These are phyloP conservation scores for Drosophila parvula DNA, from an alignment of 1,140 invertebrate species.

Conservation along the genomic window DNA sequence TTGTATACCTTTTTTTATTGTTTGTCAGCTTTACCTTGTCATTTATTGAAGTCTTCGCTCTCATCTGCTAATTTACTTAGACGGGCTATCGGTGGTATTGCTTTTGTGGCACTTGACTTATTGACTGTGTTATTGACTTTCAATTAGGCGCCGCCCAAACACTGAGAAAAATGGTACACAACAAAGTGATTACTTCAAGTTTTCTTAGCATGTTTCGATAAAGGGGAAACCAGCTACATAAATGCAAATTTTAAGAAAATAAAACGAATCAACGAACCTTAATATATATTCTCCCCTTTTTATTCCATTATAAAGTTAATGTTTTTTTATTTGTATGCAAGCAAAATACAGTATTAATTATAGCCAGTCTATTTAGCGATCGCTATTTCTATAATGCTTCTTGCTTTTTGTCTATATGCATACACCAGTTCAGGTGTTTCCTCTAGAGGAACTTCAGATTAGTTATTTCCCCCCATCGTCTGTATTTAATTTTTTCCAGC, in stretches of 20 bases:
- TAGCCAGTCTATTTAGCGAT: too few species aligned
- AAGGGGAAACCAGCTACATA: too few species aligned
- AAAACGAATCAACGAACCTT: too few species aligned
- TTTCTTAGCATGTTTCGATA: not conserved
- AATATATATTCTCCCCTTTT: too few species aligned
- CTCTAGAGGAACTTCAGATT: constrained; percentile 42
- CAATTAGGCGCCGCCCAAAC: constrained; percentile 2
- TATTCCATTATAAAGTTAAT: not conserved
- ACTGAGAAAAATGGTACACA: constrained; percentile 23
- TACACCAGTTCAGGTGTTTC: constrained; percentile 13
- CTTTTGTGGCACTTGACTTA: constrained; percentile 42
- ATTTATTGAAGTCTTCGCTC: constrained; percentile 6
- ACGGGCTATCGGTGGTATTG: not conserved
- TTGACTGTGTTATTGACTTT: constrained; percentile 45
- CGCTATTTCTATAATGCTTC: not conserved
- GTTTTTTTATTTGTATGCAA: not conserved
- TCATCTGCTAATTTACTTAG: constrained; percentile 18
- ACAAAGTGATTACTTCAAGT: not conserved
- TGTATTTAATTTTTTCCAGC: constrained; percentile 17
- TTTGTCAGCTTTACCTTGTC: constrained; percentile 8
- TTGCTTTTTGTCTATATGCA: not conserved
- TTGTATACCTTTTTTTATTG: not conserved
- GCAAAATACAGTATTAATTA: too few species aligned
- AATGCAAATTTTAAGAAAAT: too few species aligned
- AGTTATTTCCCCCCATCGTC: constrained; percentile 21